Base-by-base conservation (phyloP, 35 echinoderm and acorn worm genomes). In the Patiria miniata region DNA sequence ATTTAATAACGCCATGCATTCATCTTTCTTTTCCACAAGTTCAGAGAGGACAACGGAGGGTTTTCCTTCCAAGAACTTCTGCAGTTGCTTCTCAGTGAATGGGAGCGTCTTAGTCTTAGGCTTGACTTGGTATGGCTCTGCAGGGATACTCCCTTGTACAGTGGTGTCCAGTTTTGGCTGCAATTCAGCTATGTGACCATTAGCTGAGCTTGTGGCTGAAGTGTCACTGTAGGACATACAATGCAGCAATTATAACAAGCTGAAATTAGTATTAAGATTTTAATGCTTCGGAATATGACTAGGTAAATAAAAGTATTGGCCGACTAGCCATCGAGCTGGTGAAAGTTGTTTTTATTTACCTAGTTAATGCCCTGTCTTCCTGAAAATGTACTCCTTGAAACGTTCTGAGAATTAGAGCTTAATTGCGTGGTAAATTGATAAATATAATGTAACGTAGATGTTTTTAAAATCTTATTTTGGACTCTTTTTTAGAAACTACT, bases 1-100 rank as follows among this genome's bases (percentile, higher is more conserved):
- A 16, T 90, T 23, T 28, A 97, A 77, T 36, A 97, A 78, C 2
- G 83, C 53, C 58, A 81, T 56, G 44, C 92, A 89, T 16, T 82
- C 94, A 59, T 77, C 52, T 39, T 89, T 82, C 5, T 42, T 61
- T 33, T 81, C 77, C 47, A 73, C 39, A 7, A 97, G 33, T 29
- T 79, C 40, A 52, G 79, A 34, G 12, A 87, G 54, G 10, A 83
- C 52, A 55, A 93, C 94, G 51, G 36, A 44, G 0, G 86, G 73
- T 26, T 93, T 86, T 17, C 89, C 84, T 40, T 50, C 40, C 5
- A 83, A 21, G 23, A 97, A 44, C 22, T 40, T 42, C 86, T 89
- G 73, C 21, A 97, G 51, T 65, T n/a, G n/a, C 57, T 87, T 34
- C 26, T 73, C 23, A 18, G 65, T 26, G 2, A 73, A 2, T 9